Evolutionary conservation across 2,113 vertebrate species (phyloP), one percentile per base, ranked within the genome.

Genomic region (Chauna torquata): DNA sequence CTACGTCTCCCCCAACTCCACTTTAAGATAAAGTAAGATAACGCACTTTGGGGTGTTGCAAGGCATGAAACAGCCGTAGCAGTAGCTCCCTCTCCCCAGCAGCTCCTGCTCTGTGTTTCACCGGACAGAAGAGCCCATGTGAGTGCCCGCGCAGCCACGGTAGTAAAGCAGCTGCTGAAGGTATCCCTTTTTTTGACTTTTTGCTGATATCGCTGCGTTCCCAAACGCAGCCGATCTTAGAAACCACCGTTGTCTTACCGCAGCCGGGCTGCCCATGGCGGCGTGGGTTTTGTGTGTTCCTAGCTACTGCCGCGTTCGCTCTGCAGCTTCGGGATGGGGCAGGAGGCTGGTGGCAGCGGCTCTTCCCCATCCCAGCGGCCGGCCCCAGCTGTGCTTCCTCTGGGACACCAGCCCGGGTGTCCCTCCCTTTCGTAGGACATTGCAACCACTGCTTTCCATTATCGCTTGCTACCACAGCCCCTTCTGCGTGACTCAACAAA

Each of bases 171-270:
- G 38, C 72, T 25, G 50, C 71, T 22, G 47, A 16, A 54, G 34
- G 77, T 32, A 6, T 4, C 0, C 0, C 30, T 58, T 57, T 40
- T 52, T 52, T 2, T 30, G 62, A 0, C 22, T 68, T 86, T 52
- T 54, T 38, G 23, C 69, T 32, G 57, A 2, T 12, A 1, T 1
- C 12, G 9, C 42, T 19, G 16, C 15, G 0, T 55, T 71, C 80
- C 58, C 9, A 2, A 40, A 44, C 2, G 42, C 2, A 17, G 28
- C 0, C 5, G 47, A 38, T 30, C 44, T 36, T 42, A 1, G 8
- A 4, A 9, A n/a, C 11, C 45, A 6, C 55, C 8, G 1, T 25
- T 54, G n/a, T 36, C 1, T 1, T 5, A 7, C 79, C 9, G 0
- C 4, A 47, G 32, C 59, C 44, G 9, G 61, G 38, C 74, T 62